Conservation (phyloP, 2,797 vertebrate species). For the Glyptemys insculpta region DNA sequence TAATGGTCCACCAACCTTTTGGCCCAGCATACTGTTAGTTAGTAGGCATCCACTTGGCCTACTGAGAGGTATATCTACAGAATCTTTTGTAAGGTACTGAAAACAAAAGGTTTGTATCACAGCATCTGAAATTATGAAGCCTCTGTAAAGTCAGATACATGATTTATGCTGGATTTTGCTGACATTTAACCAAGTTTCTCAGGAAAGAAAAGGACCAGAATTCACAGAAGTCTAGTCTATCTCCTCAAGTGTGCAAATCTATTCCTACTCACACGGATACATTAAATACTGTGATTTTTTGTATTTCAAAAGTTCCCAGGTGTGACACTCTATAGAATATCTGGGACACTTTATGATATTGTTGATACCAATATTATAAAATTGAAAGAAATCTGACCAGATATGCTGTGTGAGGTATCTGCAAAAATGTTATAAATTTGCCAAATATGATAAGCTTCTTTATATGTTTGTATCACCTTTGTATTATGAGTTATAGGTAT, state of each 20-base stretch:
- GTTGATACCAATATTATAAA: too few relatives aligned
- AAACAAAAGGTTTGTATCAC: background rate
- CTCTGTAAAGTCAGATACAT: background rate
- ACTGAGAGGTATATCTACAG: background rate
- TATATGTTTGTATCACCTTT: too few relatives aligned
- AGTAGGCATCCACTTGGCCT: background rate
- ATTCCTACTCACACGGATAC: background rate
- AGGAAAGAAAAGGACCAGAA: background rate
- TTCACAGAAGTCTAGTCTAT: background rate
- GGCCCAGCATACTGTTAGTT: background rate
- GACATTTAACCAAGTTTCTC: background rate
- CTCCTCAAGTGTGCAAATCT: background rate
- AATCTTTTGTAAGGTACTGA: background rate
- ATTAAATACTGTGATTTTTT: background rate
- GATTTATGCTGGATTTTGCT: background rate
- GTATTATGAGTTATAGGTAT: too few relatives aligned
- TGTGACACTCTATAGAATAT: background rate
- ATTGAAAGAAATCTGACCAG: too few relatives aligned
- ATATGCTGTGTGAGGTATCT: too few relatives aligned
- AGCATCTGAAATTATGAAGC: background rate
- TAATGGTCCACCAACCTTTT: background rate
- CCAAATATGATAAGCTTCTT: too few relatives aligned
- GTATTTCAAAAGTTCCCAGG: background rate
- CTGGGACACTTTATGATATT: too few relatives aligned
- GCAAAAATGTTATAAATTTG: too few relatives aligned